Percentiles rank a stretch among this genome's conserved stretches.
Conservation (phyloP, 2,113 vertebrate genomes). For the Phodopus roborovskii region DNA sequence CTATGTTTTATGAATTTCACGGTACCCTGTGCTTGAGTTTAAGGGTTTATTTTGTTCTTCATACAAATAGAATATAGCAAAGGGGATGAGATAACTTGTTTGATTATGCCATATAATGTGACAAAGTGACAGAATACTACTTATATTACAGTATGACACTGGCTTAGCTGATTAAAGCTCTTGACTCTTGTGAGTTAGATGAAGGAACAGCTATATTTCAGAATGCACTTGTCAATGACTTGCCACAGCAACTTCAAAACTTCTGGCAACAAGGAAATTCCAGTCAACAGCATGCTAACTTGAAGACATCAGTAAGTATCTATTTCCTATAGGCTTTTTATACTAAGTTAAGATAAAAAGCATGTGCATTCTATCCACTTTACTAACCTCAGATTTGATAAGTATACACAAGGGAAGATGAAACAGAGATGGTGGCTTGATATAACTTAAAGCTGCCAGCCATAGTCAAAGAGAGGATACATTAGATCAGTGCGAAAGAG, state of each 20-base stretch:
- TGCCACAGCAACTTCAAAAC: background rate
- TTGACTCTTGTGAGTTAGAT: too few species aligned
- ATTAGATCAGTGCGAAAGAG: background rate
- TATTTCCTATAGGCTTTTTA: background rate
- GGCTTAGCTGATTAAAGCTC: background rate
- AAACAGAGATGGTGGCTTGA: background rate
- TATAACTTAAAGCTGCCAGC: background rate
- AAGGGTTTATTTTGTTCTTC: background rate
- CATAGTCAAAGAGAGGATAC: background rate
- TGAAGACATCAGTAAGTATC: background rate
- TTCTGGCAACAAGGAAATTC: background rate
- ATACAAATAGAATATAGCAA: background rate
- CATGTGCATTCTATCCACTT: background rate
- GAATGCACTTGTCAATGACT: background rate
- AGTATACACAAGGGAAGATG: background rate
- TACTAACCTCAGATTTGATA: background rate
- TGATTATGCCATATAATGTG: background rate
- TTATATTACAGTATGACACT: background rate
- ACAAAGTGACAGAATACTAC: background rate
- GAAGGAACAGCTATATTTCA: background rate
- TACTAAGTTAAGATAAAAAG: background rate
- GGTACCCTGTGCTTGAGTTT: background rate
- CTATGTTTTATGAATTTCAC: background rate
- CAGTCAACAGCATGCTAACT: background rate
- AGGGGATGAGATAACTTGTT: background rate